Evolutionary conservation across 2,888 invertebrate genomes (phyloP), one percentile per base, ranked within the genome.

Genomic region (Dysmachus trigonus): DNA sequence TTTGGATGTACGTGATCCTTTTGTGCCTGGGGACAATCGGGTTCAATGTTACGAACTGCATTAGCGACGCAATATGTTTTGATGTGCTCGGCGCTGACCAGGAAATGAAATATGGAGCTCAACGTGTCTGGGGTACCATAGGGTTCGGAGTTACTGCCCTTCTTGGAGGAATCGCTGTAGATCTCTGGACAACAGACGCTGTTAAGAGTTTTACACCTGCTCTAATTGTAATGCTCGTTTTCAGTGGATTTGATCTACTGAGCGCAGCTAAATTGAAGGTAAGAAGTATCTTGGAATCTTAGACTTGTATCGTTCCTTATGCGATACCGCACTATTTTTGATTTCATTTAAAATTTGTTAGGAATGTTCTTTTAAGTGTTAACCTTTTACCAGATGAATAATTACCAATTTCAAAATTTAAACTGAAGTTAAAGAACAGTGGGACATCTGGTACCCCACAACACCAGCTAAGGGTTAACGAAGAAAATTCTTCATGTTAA

Each of bases 41-140:
- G 2, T 97, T 95, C 90, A 97, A 97, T 90, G 97, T 98, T 0
- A 94, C 95, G 41, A 96, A 97, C 89, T 97, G 96, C 76, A 95
- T 98, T 53, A 96, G 96, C 53, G 98, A 98, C 91, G 97, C 98
- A 0, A 95, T 98, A 38, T 97, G 97, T 91, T 98, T 98, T 90
- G 97, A 98, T 91, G 94, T 97, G 31, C 93, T 98, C 53, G 96
- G 96, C 15, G 93, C 95, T 4, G 94, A 95, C 0, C 93, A 94
- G 15, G 94, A 95, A 85, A 94, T 94, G 88, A 93, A 94, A 86
- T 97, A 97, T 89, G 97, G 97, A 0, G 94, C 94, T 7, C 97
- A 97, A 90, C 93, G 97, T 22, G 96, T 96, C 0, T 97, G 96
- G 96, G 97, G 97, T 4, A 96, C 97, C 0, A 94, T 95, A 4